A percentile compares a stretch with the other conserved stretches of the same genome.
phyloP scores from a whole-genome alignment of 2,113 vertebrate genomes.

The Upupa epops region DNA sequence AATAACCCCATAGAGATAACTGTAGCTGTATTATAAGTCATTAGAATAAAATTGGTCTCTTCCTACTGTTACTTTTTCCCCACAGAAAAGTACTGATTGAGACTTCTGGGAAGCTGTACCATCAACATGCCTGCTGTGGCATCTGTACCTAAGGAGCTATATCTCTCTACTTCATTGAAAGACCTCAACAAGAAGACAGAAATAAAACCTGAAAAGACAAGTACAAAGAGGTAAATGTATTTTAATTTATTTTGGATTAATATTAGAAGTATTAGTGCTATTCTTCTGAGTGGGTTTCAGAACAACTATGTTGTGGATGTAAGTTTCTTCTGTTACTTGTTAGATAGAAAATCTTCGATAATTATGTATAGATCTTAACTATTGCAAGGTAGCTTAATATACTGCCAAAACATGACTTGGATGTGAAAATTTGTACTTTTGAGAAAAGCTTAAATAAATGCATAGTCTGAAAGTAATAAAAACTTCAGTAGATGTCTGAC shows the following conservation, averaged over 20 bases:
- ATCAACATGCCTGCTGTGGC: conserved; percentile 94
- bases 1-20: background rate
- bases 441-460: background rate
- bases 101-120: conserved; percentile 38
- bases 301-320: background rate
- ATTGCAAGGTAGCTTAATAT: background rate
- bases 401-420: background rate
- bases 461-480: background rate
- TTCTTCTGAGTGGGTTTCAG: background rate
- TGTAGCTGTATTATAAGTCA: background rate
- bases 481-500: background rate
- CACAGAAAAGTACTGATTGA: conserved; percentile 61
- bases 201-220: conserved; percentile 90
- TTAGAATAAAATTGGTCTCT: background rate
- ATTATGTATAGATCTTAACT: background rate
- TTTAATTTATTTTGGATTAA: background rate
- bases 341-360: background rate
- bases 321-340: background rate
- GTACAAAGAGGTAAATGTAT: conserved; percentile 82
- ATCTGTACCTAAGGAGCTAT: conserved; percentile 89
- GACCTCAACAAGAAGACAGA: conserved; percentile 97
- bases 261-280: background rate
- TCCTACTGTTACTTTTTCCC: background rate
- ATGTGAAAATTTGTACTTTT: background rate
- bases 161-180: conserved; percentile 90